Conservation (phyloP, 2,888 invertebrate species). For the Lottia gigantea region DNA sequence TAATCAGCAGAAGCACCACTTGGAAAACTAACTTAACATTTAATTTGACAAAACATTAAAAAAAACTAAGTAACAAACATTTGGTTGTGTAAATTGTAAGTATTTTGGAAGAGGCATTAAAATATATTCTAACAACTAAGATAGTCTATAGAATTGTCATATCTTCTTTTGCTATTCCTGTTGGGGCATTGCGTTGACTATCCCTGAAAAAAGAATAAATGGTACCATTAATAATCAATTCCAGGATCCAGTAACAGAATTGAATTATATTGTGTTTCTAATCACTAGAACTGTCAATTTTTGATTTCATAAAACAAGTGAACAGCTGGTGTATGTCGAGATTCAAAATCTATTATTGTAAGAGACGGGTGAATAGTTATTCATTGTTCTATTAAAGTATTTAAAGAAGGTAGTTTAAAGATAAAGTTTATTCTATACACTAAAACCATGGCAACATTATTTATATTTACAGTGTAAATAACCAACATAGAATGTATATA, state of each 20-base stretch:
- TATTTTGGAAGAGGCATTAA: not conserved
- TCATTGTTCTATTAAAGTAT: too few relatives aligned
- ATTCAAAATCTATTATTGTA: too few relatives aligned
- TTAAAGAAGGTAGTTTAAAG: too few relatives aligned
- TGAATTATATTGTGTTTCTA: not conserved
- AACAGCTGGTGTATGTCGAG: too few relatives aligned
- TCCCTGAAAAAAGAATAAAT: not conserved
- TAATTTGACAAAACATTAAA: not conserved
- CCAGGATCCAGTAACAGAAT: not conserved
- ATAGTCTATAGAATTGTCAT: not conserved
- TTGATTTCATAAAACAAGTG: too few relatives aligned
- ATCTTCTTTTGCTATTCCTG: not conserved
- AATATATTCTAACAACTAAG: not conserved
- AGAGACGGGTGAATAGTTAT: too few relatives aligned
- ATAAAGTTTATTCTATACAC: too few relatives aligned
- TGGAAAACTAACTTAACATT: not conserved
- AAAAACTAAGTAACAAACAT: not conserved
- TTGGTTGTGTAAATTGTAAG: slow-evolving; percentile 8
- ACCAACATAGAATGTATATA: too few relatives aligned
- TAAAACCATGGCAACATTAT: too few relatives aligned
- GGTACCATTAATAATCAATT: not conserved
- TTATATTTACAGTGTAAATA: too few relatives aligned
- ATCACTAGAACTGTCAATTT: not conserved
- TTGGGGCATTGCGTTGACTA: not conserved
- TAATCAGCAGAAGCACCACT: not conserved